Base-by-base conservation (phyloP, 1,140 invertebrate species). In the Ceratosolen fusciceps region DNA sequence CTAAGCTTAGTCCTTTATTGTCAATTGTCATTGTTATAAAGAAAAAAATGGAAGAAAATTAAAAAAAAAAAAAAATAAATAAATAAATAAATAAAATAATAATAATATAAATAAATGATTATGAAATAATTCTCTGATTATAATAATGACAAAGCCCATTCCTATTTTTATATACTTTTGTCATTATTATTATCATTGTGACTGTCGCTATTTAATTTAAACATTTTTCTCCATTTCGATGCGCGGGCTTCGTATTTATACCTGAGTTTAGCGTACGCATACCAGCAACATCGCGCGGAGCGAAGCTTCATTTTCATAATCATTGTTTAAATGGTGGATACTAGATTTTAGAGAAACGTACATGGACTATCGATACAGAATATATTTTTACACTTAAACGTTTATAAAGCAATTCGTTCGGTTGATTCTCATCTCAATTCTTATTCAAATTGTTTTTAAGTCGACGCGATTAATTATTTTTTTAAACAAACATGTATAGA, bases 201-300 rank as follows among this genome's bases (percentile, higher is more conserved):
- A 77, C 39, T 79, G 70, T 79, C 77, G 73, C 70, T 73, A 73
- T 73, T 73, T 79, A 73, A 78, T 58, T 65, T 75, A 67, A 16
- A 52, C 37, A 37, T 65, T 1, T 75, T 52, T 65, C 9, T 65
- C 19, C 49, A 71, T 70, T 72, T n/a, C 29, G 34, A 72, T 62
- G 39, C 56, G 39, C 54, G 68, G 71, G 54, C 56, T 78, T 78
- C 54, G 31, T 71, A 78, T 78, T 78, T 78, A 72, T 78, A 70
- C 54, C 47, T 62, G 54, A 62, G 34, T 58, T 49, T 49, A 62
- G 31, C 16, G 37, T 9, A 71, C n/a, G 9, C 56, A 24, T 9
- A 49, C n/a, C n/a, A n/a, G n/a, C n/a, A n/a, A n/a, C n/a, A n/a
- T n/a, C n/a, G n/a, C 72, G 26, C n/a, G 12, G 37, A 29, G 43